A percentile compares a stretch with the other conserved stretches of the same genome.
Conservation (phyloP, 2,888 invertebrate species). For the Limenitis camilla region DNA sequence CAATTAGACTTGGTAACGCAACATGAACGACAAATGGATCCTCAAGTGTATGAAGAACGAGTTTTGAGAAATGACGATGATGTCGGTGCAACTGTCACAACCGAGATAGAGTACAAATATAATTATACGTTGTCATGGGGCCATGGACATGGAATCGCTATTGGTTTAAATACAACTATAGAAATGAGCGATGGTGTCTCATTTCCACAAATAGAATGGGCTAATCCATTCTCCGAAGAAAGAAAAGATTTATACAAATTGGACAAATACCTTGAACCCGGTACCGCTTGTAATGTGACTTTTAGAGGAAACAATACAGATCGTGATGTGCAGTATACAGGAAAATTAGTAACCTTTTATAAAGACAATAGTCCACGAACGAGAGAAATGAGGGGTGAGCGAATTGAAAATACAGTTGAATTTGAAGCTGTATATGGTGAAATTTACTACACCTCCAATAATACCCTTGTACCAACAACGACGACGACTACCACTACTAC, state of each 20-base stretch:
- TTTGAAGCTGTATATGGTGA: slow-evolving; percentile 83
- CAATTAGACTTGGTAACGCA: slow-evolving; percentile 73
- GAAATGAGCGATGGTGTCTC: slow-evolving; percentile 73
- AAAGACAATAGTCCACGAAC: slow-evolving; percentile 75
- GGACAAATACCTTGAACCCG: slow-evolving; percentile 80
- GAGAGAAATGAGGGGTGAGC: slow-evolving; percentile 77
- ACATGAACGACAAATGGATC: slow-evolving; percentile 62
- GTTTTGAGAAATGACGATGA: slow-evolving; percentile 71
- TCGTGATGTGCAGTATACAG: slow-evolving; percentile 83
- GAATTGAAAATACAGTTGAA: slow-evolving; percentile 80
- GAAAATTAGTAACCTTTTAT: slow-evolving; percentile 80
- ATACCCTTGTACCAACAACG: slow-evolving; percentile 85
- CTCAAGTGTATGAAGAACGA: slow-evolving; percentile 70
- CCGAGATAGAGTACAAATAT: slow-evolving; percentile 82
- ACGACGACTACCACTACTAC: slow-evolving; percentile 76
- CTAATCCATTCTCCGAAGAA: slow-evolving; percentile 70
- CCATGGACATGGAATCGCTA: slow-evolving; percentile 81
- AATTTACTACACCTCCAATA: slow-evolving; percentile 83
- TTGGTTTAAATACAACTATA: slow-evolving; percentile 79
- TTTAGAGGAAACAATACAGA: slow-evolving; percentile 82
- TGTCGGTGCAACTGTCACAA: slow-evolving; percentile 77
- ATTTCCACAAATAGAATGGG: slow-evolving; percentile 81
- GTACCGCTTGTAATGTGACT: slow-evolving; percentile 88
- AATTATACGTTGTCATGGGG: slow-evolving; percentile 86
- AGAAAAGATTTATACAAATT: slow-evolving; percentile 75